Conservation (phyloP, 2,888 invertebrate genomes). For the Ennomos quercinarius region DNA sequence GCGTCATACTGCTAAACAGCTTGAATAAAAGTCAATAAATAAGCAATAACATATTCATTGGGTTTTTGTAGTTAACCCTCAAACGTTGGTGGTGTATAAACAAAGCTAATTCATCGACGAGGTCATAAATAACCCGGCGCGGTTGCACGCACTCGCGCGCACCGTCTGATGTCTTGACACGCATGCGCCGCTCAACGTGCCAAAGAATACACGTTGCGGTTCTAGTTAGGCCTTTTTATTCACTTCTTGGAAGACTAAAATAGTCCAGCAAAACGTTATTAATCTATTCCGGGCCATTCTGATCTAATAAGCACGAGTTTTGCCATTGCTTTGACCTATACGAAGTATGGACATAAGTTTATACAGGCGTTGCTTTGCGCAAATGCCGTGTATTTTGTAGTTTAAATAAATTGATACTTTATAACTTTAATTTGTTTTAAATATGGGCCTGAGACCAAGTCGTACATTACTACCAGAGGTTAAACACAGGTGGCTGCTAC, state of each 20-base stretch:
- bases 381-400: too few relatives aligned
- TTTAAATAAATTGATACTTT: too few relatives aligned
- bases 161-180: conserved; percentile 67
- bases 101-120: conserved; percentile 68
- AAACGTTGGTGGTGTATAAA: conserved; percentile 70
- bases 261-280: conserved; percentile 30
- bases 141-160: conserved; percentile 80
- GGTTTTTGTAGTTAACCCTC: conserved; percentile 67
- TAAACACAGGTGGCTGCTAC: too few relatives aligned
- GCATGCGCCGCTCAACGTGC: conserved; percentile 74
- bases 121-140: conserved; percentile 73
- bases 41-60: conserved; percentile 70
- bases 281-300: conserved; percentile 11
- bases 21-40: conserved; percentile 56
- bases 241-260: conserved; percentile 35
- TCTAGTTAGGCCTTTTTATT: conserved; percentile 32
- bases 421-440: too few relatives aligned
- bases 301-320: conserved; percentile 2
- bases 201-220: conserved; percentile 64
- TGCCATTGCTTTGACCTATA: neutral
- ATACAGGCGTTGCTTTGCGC: too few relatives aligned
- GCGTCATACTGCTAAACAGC: conserved; percentile 3
- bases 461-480: conserved; percentile 2
- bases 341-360: conserved; percentile 4
- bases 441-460: neutral